phyloP scores from a whole-genome alignment of 1,140 invertebrate genomes.

The Euura lappo region DNA sequence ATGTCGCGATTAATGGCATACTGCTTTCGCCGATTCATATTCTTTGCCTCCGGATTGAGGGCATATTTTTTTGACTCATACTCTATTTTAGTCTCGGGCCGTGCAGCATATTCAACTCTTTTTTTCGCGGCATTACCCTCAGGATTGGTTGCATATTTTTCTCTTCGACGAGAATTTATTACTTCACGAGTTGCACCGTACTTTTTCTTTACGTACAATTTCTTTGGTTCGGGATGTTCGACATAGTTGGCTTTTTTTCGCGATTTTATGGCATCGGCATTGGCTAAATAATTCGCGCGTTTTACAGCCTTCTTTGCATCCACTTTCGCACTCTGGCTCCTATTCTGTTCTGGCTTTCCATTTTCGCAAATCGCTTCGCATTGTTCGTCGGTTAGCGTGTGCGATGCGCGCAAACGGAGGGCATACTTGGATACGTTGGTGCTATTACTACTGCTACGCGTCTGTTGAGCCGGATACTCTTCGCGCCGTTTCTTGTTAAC shows the following conservation, averaged over 20 bases:
- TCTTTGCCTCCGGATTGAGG: background rate
- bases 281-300: too few relatives aligned
- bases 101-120: background rate
- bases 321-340: too few relatives aligned
- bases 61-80: background rate
- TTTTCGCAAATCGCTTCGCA: too few relatives aligned
- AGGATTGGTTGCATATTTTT: background rate
- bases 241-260: background rate
- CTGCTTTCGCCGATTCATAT: background rate
- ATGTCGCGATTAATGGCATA: background rate
- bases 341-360: too few relatives aligned
- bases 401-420: too few relatives aligned
- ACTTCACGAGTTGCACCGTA: background rate
- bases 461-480: too few relatives aligned
- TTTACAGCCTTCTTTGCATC: too few relatives aligned
- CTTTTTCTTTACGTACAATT: background rate
- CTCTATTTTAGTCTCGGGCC: background rate
- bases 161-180: background rate
- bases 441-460: too few relatives aligned
- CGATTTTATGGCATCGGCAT: too few relatives aligned
- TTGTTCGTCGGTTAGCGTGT: too few relatives aligned
- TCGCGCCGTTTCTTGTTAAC: too few relatives aligned
- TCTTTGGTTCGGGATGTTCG: background rate
- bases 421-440: too few relatives aligned
- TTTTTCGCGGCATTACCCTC: background rate